phyloP scores from a whole-genome alignment of 2,113 vertebrate genomes.

The Orientallactaga bullata region DNA sequence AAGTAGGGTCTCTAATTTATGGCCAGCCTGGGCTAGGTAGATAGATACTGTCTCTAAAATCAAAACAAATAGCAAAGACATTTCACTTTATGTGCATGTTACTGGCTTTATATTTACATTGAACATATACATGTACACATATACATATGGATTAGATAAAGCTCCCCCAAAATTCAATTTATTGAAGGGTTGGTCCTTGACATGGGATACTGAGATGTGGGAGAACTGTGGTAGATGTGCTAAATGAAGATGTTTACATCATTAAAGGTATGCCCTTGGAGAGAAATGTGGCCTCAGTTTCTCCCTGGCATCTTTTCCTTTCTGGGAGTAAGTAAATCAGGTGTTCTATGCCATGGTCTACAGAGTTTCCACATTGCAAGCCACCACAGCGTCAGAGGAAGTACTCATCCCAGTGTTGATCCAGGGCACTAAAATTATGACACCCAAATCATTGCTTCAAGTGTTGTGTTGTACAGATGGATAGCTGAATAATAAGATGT shows the following conservation, averaged over 20 bases:
- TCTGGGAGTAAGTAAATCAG: neutral
- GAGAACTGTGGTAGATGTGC: neutral
- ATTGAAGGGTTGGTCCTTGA: neutral
- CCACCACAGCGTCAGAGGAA: neutral
- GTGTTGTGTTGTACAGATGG: neutral
- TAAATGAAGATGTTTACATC: too few relatives aligned
- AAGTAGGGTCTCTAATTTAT: neutral
- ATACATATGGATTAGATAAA: neutral
- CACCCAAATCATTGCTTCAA: too few relatives aligned
- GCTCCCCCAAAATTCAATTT: too few relatives aligned
- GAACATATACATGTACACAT: neutral
- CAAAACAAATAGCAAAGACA: neutral
- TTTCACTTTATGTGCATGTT: neutral
- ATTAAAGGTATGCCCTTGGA: too few relatives aligned
- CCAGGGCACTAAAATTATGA: neutral
- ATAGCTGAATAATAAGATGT: neutral
- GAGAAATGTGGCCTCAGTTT: too few relatives aligned
- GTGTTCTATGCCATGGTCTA: fast-evolving
- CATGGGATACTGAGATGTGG: neutral
- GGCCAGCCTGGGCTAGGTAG: neutral
- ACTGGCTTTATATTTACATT: neutral
- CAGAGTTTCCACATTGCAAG: too few relatives aligned
- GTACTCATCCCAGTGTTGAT: neutral
- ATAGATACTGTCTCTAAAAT: neutral
- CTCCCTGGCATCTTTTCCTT: too few relatives aligned